A percentile compares a stretch with the other conserved stretches of the same genome.
These are phyloP conservation scores for Coregonus suidteri DNA, from an alignment of 2,797 vertebrate species.

Conservation along the genomic window DNA sequence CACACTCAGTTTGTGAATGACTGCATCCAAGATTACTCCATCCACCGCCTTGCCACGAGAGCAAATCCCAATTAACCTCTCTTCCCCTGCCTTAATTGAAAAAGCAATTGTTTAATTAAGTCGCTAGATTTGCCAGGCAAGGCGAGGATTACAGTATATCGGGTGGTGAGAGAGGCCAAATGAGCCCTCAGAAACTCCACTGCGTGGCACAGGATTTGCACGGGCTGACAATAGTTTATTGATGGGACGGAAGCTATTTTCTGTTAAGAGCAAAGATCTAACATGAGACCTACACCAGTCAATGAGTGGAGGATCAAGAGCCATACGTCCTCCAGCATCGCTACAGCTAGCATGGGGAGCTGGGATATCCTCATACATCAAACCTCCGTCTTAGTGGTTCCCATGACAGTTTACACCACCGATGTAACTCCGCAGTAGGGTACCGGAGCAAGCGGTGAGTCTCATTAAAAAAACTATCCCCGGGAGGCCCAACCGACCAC, in stretches of 20 bases:
- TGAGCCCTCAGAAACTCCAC: not conserved
- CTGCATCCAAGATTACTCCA: conserved; percentile 23
- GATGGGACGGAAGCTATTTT: not conserved
- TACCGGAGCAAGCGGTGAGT: too few relatives aligned
- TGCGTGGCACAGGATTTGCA: not conserved
- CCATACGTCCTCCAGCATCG: not conserved
- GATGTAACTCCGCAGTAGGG: not conserved
- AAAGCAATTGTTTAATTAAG: conserved; percentile 61
- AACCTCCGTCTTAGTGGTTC: not conserved
- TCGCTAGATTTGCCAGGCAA: conserved; percentile 5
- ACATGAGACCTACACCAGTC: not conserved
- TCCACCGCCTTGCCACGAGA: conserved; percentile 23
- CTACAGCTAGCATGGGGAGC: not conserved
- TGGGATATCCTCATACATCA: not conserved
- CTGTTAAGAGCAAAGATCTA: not conserved
- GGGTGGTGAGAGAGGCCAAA: too few relatives aligned
- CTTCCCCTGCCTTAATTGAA: conserved; percentile 50
- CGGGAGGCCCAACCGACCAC: not conserved
- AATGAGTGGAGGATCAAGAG: not conserved
- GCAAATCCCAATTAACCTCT: conserved; percentile 55
- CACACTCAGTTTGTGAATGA: conserved; percentile 5
- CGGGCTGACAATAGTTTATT: not conserved
- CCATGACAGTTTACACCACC: not conserved
- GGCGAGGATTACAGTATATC: not conserved
- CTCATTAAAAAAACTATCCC: too few relatives aligned